phyloP scores from a whole-genome alignment of 2,797 vertebrate genomes.

The Enteromius unitaeniatus region DNA sequence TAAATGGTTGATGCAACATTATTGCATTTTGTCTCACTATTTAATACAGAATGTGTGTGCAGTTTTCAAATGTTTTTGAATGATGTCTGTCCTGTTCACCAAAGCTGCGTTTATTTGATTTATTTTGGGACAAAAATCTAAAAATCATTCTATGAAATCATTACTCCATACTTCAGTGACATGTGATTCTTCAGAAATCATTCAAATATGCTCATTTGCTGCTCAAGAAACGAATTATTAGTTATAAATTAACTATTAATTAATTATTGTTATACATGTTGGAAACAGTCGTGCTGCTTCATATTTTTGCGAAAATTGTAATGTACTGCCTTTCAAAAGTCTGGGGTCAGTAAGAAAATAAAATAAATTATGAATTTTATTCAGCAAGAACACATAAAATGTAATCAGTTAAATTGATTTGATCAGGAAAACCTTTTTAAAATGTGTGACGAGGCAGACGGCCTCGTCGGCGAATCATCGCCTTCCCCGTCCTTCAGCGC shows the following conservation, averaged over 20 bases:
- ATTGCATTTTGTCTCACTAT: neutral
- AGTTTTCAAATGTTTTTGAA: neutral
- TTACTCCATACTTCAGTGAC: neutral
- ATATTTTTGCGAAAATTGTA: neutral
- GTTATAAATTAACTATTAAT: neutral
- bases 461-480: too few relatives aligned
- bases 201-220: neutral
- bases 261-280: neutral
- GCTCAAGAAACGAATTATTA: neutral
- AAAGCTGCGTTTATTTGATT: constrained; percentile 1
- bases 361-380: neutral
- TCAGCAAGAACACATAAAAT: neutral
- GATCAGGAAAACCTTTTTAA: neutral
- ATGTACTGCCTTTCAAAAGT: neutral
- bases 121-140: neutral
- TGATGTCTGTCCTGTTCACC: neutral
- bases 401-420: neutral
- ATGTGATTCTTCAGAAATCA: neutral
- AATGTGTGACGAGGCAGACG: too few relatives aligned
- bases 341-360: neutral
- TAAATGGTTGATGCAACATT: neutral
- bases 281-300: neutral
- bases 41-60: neutral
- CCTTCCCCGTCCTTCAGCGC: too few relatives aligned
- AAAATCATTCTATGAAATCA: neutral